A percentile compares a stretch with the other conserved stretches of the same genome.
These are phyloP conservation scores for Athene cunicularia DNA, from an alignment of 2,113 vertebrate species.

Conservation along the genomic window DNA sequence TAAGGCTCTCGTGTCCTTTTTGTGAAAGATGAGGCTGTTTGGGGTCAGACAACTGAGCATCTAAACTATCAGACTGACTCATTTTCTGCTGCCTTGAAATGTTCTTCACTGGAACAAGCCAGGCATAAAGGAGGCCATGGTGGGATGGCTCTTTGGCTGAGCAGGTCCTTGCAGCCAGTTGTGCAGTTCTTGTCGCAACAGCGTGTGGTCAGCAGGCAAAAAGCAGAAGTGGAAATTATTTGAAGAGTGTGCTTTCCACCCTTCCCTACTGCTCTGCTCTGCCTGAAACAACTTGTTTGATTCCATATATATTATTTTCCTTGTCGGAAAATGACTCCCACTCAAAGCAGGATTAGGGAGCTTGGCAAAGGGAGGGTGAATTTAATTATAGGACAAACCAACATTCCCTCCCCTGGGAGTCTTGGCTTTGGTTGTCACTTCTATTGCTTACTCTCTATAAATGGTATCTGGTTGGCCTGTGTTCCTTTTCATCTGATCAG, in stretches of 20 bases:
- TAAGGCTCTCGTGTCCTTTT: background rate
- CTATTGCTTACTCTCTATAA: background rate
- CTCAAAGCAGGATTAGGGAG: conserved; percentile 62
- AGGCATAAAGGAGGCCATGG: background rate
- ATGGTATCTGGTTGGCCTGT: background rate
- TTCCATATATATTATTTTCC: conserved; percentile 33
- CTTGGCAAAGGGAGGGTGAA: conserved; percentile 40
- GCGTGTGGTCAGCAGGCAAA: background rate
- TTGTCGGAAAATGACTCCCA: conserved; percentile 30
- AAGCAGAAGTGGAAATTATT: conserved; percentile 27
- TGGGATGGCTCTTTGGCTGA: accelerated
- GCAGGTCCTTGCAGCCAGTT: background rate
- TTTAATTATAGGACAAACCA: conserved; percentile 61
- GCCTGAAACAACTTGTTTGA: conserved; percentile 55
- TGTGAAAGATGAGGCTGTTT: background rate
- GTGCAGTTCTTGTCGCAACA: background rate
- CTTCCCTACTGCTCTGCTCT: conserved; percentile 1
- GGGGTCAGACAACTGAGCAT: background rate
- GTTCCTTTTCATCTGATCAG: conserved; percentile 1
- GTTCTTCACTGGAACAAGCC: background rate
- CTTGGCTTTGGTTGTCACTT: conserved; percentile 30
- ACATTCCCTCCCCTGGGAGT: conserved; percentile 20
- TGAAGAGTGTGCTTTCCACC: conserved; percentile 18
- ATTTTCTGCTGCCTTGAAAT: background rate
- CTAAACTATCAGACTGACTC: background rate